Percentiles rank a stretch among this genome's conserved stretches.
Evolutionary conservation across 2,888 invertebrate genomes (phyloP).

Genomic region (Dermolepida albohirtum): DNA sequence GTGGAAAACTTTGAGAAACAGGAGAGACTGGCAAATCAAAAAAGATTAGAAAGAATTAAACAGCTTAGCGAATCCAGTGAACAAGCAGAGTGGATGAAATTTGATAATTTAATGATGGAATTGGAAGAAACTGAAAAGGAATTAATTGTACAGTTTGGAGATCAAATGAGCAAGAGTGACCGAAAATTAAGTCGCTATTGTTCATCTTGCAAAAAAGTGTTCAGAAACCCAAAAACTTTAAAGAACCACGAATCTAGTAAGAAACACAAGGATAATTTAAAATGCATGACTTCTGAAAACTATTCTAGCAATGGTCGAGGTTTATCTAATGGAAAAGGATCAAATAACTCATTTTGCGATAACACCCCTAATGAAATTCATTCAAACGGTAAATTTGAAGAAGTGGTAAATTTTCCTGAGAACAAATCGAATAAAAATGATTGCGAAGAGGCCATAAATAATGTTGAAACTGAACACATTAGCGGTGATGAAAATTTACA

Average conservation of each 20-base stretch:
- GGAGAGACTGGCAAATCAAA: conserved; percentile 74
- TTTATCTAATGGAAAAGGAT: conserved; percentile 1
- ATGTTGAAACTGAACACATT: conserved; percentile 34
- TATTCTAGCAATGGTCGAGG: conserved; percentile 64
- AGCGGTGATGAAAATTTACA: conserved; percentile 37
- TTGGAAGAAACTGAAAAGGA: conserved; percentile 82
- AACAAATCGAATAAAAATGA: conserved; percentile 44
- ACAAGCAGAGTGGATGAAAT: conserved; percentile 71
- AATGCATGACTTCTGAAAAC: conserved; percentile 70
- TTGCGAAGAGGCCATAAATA: conserved; percentile 45
- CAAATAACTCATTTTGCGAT: conserved; percentile 60
- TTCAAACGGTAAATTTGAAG: conserved; percentile 40
- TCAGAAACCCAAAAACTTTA: conserved; percentile 90
- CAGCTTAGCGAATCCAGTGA: conserved; percentile 71
- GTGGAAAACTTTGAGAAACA: conserved; percentile 80
- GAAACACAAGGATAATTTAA: conserved; percentile 89
- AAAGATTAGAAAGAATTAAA: conserved; percentile 78
- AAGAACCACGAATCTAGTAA: conserved; percentile 90
- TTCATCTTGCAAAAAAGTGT: conserved; percentile 93
- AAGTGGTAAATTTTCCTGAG: conserved; percentile 32
- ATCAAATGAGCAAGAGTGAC: conserved; percentile 63
- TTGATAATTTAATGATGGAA: conserved; percentile 72
- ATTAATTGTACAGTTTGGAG: conserved; percentile 76
- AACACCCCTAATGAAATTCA: conserved; percentile 50
- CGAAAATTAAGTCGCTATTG: conserved; percentile 77